A percentile compares a stretch with the other conserved stretches of the same genome.
phyloP scores from a whole-genome alignment of 2,888 invertebrate genomes.

The Oscheius sp. region DNA sequence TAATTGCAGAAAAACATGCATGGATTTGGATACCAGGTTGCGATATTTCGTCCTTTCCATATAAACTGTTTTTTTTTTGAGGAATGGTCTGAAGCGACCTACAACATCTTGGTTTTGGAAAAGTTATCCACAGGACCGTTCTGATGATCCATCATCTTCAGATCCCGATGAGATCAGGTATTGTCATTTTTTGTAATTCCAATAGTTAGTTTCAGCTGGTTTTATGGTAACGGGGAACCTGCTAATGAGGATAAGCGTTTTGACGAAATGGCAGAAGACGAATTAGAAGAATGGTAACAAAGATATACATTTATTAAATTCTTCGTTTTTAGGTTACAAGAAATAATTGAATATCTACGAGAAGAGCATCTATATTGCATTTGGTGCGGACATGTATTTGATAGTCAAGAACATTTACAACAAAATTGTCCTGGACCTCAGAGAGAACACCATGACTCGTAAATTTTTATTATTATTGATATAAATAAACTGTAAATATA shows the following conservation, averaged over 20 bases:
- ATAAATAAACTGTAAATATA: conserved; percentile 1
- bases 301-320: background rate
- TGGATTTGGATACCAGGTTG: conserved; percentile 57
- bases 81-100: background rate
- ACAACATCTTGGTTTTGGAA: conserved; percentile 29
- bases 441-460: conserved; percentile 53
- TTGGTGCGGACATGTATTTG: conserved; percentile 57
- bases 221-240: conserved; percentile 21
- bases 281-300: conserved; percentile 16
- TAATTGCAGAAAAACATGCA: conserved; percentile 65
- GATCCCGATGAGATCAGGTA: conserved; percentile 2
- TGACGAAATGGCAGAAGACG: conserved; percentile 24
- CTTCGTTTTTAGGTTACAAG: conserved; percentile 41
- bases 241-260: conserved; percentile 3
- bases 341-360: conserved; percentile 50
- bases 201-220: conserved; percentile 3
- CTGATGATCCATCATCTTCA: background rate
- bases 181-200: background rate
- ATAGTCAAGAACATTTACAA: conserved; percentile 44
- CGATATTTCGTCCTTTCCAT: background rate
- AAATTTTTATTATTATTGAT: conserved; percentile 7
- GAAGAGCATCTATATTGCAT: conserved; percentile 53
- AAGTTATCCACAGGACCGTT: conserved; percentile 1
- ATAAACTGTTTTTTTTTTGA: background rate
- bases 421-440: conserved; percentile 50